Evolutionary conservation across 1,140 invertebrate genomes (phyloP).

Genomic region (Caenorhabditis tropicalis): DNA sequence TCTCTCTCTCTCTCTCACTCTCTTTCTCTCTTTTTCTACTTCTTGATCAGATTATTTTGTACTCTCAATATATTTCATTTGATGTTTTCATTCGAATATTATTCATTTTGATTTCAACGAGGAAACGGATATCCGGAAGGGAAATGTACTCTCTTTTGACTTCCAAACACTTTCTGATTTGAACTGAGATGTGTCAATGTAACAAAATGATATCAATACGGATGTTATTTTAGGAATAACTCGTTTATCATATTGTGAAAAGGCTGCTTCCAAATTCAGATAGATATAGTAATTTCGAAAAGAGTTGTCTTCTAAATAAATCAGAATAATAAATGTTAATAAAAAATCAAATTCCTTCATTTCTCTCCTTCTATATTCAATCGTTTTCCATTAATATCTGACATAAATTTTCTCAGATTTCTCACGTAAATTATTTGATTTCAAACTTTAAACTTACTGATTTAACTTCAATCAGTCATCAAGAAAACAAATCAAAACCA

Average conservation of each 20-base stretch:
- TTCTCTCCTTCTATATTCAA: no score
- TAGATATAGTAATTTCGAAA: no score
- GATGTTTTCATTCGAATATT: neutral
- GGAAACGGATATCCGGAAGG: neutral
- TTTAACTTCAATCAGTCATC: neutral
- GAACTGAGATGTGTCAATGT: neutral
- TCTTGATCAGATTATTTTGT: neutral
- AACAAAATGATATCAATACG: neutral
- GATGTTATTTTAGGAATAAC: no score
- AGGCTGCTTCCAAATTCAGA: no score
- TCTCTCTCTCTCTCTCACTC: neutral
- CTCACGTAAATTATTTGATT: neutral
- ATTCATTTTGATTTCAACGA: neutral
- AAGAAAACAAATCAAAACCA: constrained; percentile 24
- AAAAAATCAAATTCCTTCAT: no score
- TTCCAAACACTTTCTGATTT: neutral
- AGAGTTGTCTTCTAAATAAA: no score
- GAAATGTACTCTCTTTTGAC: neutral
- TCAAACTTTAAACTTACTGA: neutral
- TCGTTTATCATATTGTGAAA: no score
- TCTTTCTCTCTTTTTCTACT: neutral
- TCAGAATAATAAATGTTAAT: no score
- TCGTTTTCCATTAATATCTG: no score
- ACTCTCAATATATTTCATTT: neutral
- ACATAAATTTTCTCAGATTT: neutral